phyloP scores from a whole-genome alignment of 2,797 vertebrate species.

The Stomatorhinus walkeri region DNA sequence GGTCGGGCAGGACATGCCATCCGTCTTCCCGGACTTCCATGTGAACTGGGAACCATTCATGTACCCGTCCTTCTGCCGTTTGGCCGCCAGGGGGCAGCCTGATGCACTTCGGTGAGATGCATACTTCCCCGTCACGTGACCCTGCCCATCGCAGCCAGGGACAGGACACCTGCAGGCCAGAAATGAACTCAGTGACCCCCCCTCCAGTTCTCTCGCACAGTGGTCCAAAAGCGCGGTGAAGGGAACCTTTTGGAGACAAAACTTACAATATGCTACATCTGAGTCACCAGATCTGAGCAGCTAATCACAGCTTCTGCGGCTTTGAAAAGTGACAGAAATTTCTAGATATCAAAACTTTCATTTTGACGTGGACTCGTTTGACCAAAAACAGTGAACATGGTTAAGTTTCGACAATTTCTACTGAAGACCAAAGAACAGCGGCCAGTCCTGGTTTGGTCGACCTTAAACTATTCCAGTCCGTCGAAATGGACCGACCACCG shows the following conservation, averaged over 20 bases:
- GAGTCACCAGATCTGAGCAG: not conserved
- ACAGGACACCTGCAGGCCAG: conserved; percentile 80
- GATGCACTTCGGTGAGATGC: conserved; percentile 94
- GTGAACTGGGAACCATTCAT: conserved; percentile 95
- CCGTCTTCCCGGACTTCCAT: conserved; percentile 96
- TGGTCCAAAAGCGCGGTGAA: not conserved
- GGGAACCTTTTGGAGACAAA: not conserved
- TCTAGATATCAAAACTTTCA: not conserved
- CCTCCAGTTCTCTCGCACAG: not conserved
- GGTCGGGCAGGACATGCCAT: conserved; percentile 96
- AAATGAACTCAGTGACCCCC: not conserved
- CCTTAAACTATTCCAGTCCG: not conserved
- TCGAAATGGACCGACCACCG: not conserved
- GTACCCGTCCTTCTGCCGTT: conserved; percentile 94
- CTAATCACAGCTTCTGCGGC: not conserved
- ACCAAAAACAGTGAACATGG: not conserved
- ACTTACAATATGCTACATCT: not conserved
- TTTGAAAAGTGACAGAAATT: not conserved
- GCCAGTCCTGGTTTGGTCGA: not conserved
- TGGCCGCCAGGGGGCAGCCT: conserved; percentile 91
- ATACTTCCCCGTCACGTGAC: conserved; percentile 96
- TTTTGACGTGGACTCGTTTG: not conserved
- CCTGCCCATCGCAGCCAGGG: conserved; percentile 93
- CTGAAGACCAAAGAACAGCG: not conserved
- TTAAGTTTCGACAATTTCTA: not conserved